phyloP scores from a whole-genome alignment of 2,113 vertebrate genomes.

The Nesoenas mayeri region DNA sequence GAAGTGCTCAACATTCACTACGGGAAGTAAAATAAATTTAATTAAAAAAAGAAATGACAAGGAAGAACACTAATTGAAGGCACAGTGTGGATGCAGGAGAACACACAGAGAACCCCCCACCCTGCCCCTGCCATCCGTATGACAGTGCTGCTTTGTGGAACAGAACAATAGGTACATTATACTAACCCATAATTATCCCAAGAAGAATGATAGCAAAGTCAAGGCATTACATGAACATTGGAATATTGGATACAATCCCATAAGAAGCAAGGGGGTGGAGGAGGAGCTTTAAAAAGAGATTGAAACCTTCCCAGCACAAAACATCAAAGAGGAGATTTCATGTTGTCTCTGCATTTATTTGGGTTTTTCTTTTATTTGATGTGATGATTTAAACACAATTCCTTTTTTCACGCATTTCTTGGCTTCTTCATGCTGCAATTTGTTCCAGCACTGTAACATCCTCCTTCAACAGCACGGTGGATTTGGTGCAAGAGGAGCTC shows the following conservation, averaged over 20 bases:
- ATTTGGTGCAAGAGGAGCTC: background rate
- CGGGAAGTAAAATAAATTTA: background rate
- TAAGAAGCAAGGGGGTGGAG: constrained; percentile 57
- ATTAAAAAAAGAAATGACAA: background rate
- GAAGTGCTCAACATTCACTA: background rate
- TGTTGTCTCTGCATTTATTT: constrained; percentile 23
- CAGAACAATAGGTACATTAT: constrained; percentile 81
- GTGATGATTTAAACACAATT: constrained; percentile 58
- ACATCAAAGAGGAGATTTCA: constrained; percentile 59
- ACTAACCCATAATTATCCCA: constrained; percentile 75
- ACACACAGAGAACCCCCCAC: constrained; percentile 55
- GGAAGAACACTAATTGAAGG: constrained; percentile 49
- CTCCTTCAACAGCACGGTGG: background rate
- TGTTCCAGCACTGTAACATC: constrained; percentile 30
- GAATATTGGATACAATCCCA: constrained; percentile 70
- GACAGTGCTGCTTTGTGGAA: constrained; percentile 77
- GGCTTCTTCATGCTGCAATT: constrained; percentile 9
- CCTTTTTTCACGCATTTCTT: constrained; percentile 49
- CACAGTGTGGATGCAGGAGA: constrained; percentile 52
- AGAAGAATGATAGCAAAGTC: constrained; percentile 74
- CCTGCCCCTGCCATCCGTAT: constrained; percentile 31
- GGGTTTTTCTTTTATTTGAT: constrained; percentile 19
- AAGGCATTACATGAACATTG: constrained; percentile 68
- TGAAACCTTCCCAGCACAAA: constrained; percentile 52
- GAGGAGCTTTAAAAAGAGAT: constrained; percentile 59